Conservation (phyloP, 1,140 invertebrate species). For the Harpegnathos saltator region DNA sequence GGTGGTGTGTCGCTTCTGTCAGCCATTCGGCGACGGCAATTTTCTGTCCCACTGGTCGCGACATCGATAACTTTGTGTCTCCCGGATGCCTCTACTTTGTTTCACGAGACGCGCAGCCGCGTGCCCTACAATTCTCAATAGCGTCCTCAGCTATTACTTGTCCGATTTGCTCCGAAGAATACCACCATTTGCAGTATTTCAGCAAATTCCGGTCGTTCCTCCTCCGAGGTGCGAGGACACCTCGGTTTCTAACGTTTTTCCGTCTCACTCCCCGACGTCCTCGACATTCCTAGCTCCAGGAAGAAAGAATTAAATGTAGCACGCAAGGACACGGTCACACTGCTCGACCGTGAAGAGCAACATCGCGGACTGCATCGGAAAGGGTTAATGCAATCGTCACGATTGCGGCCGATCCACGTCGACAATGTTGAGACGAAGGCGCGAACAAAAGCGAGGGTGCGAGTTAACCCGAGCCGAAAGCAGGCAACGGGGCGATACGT, state of each 20-base stretch:
- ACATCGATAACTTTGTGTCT: conserved; percentile 6
- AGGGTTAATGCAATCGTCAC: conserved; percentile 55
- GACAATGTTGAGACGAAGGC: conserved; percentile 42
- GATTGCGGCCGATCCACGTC: conserved; percentile 41
- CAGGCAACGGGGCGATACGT: conserved; percentile 48
- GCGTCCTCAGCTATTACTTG: no score
- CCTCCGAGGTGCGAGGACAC: no score
- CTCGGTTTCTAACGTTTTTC: no score
- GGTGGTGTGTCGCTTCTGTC: conserved; percentile 54
- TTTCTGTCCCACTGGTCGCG: conserved; percentile 54
- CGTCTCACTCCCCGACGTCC: no score
- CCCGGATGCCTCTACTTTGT: neutral
- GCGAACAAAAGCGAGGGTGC: conserved; percentile 52
- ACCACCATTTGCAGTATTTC: no score
- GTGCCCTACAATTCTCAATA: neutral
- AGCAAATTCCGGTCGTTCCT: no score
- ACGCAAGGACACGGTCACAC: neutral
- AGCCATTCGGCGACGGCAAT: conserved; percentile 59
- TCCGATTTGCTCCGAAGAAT: no score
- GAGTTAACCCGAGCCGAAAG: conserved; percentile 39
- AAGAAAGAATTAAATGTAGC: conserved; percentile 35
- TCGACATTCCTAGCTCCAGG: neutral
- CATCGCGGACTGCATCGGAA: neutral
- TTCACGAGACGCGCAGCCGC: neutral
- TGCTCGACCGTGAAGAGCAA: neutral